Conservation (phyloP, 2,113 vertebrate genomes). For the Sylvia atricapilla region DNA sequence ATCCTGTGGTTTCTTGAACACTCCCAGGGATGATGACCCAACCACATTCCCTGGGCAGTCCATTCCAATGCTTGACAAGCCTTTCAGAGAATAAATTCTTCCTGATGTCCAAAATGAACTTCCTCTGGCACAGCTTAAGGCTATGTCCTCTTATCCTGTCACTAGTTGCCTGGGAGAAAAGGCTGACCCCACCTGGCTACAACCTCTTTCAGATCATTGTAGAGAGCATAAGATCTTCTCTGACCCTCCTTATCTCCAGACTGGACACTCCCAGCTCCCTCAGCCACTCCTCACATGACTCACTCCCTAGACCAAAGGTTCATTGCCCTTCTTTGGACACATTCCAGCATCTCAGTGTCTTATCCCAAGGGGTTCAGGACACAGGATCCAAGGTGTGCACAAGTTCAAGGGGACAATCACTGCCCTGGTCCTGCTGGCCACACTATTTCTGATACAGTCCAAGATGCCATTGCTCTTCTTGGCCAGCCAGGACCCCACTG, state of each 20-base stretch:
- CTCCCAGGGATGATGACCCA: neutral
- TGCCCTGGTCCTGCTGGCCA: neutral
- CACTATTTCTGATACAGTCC: neutral
- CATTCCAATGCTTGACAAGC: neutral
- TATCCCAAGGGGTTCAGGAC: no score
- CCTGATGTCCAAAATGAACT: neutral
- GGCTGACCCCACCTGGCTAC: neutral
- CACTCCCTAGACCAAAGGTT: neutral
- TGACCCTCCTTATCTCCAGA: neutral
- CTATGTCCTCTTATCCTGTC: neutral
- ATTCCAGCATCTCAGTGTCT: neutral
- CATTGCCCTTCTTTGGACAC: neutral
- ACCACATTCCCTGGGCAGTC: neutral
- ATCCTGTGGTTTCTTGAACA: neutral
- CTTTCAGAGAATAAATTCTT: neutral
- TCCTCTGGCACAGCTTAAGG: neutral
- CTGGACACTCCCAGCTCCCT: neutral
- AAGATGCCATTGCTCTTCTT: neutral
- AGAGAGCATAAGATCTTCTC: neutral
- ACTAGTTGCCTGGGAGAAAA: neutral
- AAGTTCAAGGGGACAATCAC: neutral
- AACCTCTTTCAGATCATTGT: neutral
- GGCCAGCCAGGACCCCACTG: fast-evolving
- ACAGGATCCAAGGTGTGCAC: fast-evolving
- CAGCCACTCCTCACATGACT: neutral